phyloP scores from a whole-genome alignment of 2,797 vertebrate genomes.

The Tachyglossus aculeatus region DNA sequence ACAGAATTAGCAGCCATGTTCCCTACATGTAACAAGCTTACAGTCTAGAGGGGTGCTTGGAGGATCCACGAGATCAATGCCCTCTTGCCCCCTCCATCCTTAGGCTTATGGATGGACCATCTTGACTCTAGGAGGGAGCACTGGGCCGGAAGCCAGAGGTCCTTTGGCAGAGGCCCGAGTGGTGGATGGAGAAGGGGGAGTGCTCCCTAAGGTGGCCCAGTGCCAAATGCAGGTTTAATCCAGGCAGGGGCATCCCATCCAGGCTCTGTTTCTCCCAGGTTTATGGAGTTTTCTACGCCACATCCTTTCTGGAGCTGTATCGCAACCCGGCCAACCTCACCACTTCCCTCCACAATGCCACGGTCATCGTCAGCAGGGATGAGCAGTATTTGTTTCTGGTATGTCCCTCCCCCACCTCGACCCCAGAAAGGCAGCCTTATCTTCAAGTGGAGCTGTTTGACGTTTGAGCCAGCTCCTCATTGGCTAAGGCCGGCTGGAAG shows the following conservation, averaged over 20 bases:
- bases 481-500: neutral
- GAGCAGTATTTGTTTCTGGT: slow-evolving; percentile 97
- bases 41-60: no score
- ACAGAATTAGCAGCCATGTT: no score
- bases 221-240: neutral
- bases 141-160: neutral
- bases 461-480: neutral
- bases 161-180: no score
- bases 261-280: slow-evolving; percentile 66
- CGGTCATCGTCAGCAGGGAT: slow-evolving; percentile 83
- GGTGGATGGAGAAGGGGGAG: no score
- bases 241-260: neutral
- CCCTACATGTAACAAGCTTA: no score
- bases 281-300: slow-evolving; percentile 92
- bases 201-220: no score
- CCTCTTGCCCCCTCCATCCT: no score
- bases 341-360: slow-evolving; percentile 76
- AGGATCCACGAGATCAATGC: no score
- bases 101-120: no score
- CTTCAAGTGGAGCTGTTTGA: neutral
- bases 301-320: slow-evolving; percentile 92
- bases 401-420: neutral
- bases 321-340: slow-evolving; percentile 77
- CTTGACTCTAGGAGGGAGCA: neutral
- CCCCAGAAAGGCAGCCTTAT: neutral